Percentiles rank a stretch among this genome's conserved stretches.
These are phyloP conservation scores for Drosophila hydei DNA, from an alignment of 1,140 invertebrate genomes.

Conservation along the genomic window DNA sequence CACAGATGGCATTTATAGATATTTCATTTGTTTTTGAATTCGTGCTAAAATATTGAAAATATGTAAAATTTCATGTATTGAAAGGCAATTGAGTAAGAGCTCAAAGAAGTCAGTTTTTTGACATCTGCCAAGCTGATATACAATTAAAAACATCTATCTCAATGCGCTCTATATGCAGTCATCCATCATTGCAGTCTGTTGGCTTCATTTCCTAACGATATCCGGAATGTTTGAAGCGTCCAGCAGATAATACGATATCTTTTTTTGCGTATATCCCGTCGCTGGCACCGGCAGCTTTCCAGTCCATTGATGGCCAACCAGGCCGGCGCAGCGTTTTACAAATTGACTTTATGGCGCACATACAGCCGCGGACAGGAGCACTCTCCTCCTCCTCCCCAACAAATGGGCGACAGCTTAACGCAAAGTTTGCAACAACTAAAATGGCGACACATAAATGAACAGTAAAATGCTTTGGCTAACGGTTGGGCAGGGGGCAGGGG, in stretches of 20 bases:
- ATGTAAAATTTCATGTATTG: not conserved
- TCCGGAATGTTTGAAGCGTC: constrained; percentile 10
- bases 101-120: too few species aligned
- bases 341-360: constrained; percentile 43
- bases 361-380: not conserved
- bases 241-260: constrained; percentile 56
- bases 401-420: constrained; percentile 10
- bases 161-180: not conserved
- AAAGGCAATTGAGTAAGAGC: too few species aligned
- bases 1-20: too few species aligned
- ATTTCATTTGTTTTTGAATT: too few species aligned
- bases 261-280: constrained; percentile 21
- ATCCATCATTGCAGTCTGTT: constrained; percentile 20
- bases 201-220: constrained; percentile 31
- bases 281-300: constrained; percentile 52
- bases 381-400: not conserved
- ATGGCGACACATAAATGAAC: constrained; percentile 70
- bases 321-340: constrained; percentile 36
- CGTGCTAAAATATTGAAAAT: not conserved
- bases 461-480: constrained; percentile 26
- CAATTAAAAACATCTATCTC: not conserved
- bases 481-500: not conserved
- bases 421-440: constrained; percentile 69
- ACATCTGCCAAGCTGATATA: not conserved
- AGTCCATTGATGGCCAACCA: constrained; percentile 70